Percentiles rank a stretch among this genome's conserved stretches.
Conservation (phyloP, 2,888 invertebrate species). For the Pterostichus madidus region DNA sequence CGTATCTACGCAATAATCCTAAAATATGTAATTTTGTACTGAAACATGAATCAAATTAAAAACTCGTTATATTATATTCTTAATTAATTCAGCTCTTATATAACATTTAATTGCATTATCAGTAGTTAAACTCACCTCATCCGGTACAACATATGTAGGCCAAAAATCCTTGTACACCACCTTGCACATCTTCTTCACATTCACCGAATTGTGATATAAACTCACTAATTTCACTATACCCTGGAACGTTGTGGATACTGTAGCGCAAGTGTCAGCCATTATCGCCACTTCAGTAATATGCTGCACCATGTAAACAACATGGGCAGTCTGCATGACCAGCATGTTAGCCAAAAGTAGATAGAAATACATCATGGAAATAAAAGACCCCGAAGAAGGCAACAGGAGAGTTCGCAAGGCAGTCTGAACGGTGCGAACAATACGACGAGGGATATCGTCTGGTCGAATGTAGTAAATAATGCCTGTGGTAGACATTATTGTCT, state of each 20-base stretch:
- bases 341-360: conserved; percentile 52
- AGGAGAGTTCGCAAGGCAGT: conserved; percentile 17
- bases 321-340: conserved; percentile 57
- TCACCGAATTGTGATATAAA: conserved; percentile 53
- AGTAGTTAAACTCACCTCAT: neutral
- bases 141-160: conserved; percentile 51
- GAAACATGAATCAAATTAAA: too few relatives aligned
- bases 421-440: conserved; percentile 22
- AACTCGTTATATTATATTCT: too few relatives aligned
- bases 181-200: conserved; percentile 53
- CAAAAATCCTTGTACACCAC: conserved; percentile 54
- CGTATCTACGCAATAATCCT: too few relatives aligned
- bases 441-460: conserved; percentile 30
- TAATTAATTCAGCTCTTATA: neutral
- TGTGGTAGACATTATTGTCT: neutral
- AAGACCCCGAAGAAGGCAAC: conserved; percentile 14
- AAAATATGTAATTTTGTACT: too few relatives aligned
- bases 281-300: conserved; percentile 54
- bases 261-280: conserved; percentile 65
- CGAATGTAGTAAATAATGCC: neutral
- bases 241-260: conserved; percentile 63
- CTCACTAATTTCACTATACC: conserved; percentile 56
- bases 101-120: neutral
- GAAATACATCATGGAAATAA: conserved; percentile 19
- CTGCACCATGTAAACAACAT: conserved; percentile 54